These are phyloP conservation scores for Tangara arthus DNA, from an alignment of 2,797 vertebrate species.

Conservation along the genomic window DNA sequence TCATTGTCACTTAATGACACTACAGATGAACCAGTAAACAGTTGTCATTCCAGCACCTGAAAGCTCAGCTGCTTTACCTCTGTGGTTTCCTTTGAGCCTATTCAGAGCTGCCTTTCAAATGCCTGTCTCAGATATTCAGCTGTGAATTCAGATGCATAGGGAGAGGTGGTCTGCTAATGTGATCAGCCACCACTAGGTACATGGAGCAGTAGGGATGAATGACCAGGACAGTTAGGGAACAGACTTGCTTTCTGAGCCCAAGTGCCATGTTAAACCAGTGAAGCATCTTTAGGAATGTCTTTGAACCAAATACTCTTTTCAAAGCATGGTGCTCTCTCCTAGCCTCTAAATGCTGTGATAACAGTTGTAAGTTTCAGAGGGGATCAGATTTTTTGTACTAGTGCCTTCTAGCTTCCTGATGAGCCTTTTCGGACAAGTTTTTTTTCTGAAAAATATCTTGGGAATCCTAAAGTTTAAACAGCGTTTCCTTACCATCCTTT, in stretches of 20 bases:
- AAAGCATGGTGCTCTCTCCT: neutral
- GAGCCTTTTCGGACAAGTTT: neutral
- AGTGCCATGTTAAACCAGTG: neutral
- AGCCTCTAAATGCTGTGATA: neutral
- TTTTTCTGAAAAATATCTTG: neutral
- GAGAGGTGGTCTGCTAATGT: neutral
- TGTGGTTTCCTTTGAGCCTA: neutral
- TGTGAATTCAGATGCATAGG: neutral
- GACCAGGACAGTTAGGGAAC: neutral
- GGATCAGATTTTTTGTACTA: neutral
- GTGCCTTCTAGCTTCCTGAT: neutral
- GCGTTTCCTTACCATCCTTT: neutral
- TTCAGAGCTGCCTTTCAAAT: neutral
- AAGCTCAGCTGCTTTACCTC: neutral
- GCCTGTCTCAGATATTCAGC: neutral
- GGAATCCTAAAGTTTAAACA: neutral
- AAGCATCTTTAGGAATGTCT: neutral
- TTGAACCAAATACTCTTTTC: slow-evolving; percentile 1
- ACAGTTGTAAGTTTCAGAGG: neutral
- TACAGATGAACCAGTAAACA: neutral
- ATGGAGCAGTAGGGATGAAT: neutral
- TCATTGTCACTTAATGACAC: neutral
- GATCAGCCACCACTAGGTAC: neutral
- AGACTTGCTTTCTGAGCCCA: neutral
- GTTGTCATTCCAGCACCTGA: neutral